phyloP scores from a whole-genome alignment of 2,888 invertebrate species.

The Platycheirus albimanus region DNA sequence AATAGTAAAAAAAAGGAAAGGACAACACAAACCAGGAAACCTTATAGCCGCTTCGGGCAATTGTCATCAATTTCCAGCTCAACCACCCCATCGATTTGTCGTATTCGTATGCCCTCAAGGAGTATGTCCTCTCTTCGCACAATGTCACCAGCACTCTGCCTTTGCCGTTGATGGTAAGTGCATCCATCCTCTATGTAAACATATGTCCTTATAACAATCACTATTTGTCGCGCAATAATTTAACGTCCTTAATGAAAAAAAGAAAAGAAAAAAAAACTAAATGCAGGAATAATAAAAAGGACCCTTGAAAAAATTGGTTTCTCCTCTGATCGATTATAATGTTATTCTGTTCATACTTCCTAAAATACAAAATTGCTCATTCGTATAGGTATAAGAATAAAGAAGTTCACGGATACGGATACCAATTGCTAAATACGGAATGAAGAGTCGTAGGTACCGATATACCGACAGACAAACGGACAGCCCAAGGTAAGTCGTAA shows the following conservation, averaged over 20 bases:
- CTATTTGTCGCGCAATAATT: constrained; percentile 72
- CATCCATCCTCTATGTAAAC: constrained; percentile 73
- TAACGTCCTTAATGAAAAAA: constrained; percentile 53
- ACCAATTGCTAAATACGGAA: constrained; percentile 24
- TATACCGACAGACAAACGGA: constrained; percentile 17
- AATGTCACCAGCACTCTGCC: constrained; percentile 43
- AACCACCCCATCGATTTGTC: constrained; percentile 70
- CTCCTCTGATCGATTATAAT: constrained; percentile 53
- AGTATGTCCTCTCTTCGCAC: constrained; percentile 30
- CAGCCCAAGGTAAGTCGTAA: constrained; percentile 55
- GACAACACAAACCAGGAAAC: constrained; percentile 45
- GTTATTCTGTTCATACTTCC: no score
- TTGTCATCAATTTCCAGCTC: constrained; percentile 67
- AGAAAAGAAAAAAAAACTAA: constrained; percentile 32
- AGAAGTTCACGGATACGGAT: constrained; percentile 1
- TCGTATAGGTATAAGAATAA: constrained; percentile 27
- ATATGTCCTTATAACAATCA: constrained; percentile 70
- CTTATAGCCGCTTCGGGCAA: constrained; percentile 54
- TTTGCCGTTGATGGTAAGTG: constrained; percentile 17
- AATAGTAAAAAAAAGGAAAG: constrained; percentile 48
- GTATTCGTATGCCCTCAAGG: constrained; percentile 65
- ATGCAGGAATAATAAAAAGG: constrained; percentile 22
- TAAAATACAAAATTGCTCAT: no score
- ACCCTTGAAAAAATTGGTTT: constrained; percentile 43
- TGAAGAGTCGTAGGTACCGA: no score